Percentiles rank a stretch among this genome's conserved stretches.
Evolutionary conservation across 2,113 vertebrate genomes (phyloP).

Genomic region (Brachirus orientalis): DNA sequence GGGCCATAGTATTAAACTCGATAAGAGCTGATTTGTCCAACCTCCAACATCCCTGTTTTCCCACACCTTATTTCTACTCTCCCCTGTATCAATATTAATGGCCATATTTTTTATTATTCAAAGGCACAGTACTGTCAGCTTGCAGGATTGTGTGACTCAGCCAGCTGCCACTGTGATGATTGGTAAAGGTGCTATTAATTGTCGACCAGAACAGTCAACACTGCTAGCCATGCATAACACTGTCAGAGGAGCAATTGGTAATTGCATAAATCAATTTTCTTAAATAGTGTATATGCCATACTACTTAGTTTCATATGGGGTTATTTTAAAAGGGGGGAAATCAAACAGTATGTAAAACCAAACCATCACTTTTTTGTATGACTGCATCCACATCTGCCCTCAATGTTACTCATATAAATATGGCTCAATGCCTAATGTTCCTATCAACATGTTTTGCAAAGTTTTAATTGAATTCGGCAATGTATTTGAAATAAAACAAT

Average conservation of each 20-base stretch:
- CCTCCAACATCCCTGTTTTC: conserved; percentile 72
- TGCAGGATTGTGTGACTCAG: conserved; percentile 45
- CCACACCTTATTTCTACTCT: conserved; percentile 57
- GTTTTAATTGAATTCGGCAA: too few species aligned
- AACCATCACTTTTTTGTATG: too few species aligned
- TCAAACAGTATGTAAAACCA: too few species aligned
- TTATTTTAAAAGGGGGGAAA: too few species aligned
- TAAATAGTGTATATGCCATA: conserved; percentile 30
- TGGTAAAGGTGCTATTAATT: conserved; percentile 61
- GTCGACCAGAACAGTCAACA: conserved; percentile 36
- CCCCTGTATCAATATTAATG: conserved; percentile 79
- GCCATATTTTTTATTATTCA: conserved; percentile 58
- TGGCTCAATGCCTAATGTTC: too few species aligned
- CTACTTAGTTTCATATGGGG: too few species aligned
- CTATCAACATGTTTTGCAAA: too few species aligned
- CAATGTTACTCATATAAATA: too few species aligned
- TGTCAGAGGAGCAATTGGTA: conserved; percentile 25
- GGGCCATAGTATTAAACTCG: conserved; percentile 78
- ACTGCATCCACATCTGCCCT: too few species aligned
- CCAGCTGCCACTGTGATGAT: conserved; percentile 47
- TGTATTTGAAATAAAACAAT: too few species aligned
- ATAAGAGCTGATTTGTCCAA: conserved; percentile 78
- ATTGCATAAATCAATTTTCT: conserved; percentile 36
- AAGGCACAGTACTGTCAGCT: conserved; percentile 62
- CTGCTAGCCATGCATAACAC: conserved; percentile 33